phyloP scores from a whole-genome alignment of 2,888 invertebrate genomes.

The Hyppa rectilinea region DNA sequence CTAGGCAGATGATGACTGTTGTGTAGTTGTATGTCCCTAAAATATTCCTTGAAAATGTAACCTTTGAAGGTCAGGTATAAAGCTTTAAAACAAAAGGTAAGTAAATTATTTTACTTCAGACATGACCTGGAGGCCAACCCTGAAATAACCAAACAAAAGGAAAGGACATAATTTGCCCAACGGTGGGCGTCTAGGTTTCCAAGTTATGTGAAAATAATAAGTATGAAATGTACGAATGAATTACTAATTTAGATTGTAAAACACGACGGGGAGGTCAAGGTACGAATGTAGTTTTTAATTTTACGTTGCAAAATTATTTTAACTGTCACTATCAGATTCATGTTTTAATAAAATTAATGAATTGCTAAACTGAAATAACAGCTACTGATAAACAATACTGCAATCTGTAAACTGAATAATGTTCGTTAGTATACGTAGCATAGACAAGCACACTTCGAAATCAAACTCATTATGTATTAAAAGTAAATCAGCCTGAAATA shows the following conservation, averaged over 20 bases:
- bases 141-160: constrained; percentile 30
- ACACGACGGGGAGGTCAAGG: neutral
- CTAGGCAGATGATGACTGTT: too few relatives aligned
- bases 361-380: neutral
- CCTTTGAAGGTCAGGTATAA: constrained; percentile 6
- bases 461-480: neutral
- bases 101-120: constrained; percentile 20
- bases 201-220: constrained; percentile 25
- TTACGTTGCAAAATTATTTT: neutral
- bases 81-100: constrained; percentile 34
- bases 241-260: neutral
- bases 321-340: neutral
- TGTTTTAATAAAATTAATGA: neutral
- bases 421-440: neutral
- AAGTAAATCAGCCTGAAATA: neutral
- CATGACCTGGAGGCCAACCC: neutral
- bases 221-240: constrained; percentile 8
- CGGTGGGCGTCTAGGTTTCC: neutral
- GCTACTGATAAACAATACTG: neutral
- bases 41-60: neutral
- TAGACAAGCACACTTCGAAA: neutral
- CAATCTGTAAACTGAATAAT: too few relatives aligned
- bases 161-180: constrained; percentile 5
- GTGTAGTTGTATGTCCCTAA: neutral
- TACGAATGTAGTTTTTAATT: neutral